Percentiles rank a stretch among this genome's conserved stretches.
phyloP scores from a whole-genome alignment of 2,888 invertebrate genomes.

The Masnerella sp. region DNA sequence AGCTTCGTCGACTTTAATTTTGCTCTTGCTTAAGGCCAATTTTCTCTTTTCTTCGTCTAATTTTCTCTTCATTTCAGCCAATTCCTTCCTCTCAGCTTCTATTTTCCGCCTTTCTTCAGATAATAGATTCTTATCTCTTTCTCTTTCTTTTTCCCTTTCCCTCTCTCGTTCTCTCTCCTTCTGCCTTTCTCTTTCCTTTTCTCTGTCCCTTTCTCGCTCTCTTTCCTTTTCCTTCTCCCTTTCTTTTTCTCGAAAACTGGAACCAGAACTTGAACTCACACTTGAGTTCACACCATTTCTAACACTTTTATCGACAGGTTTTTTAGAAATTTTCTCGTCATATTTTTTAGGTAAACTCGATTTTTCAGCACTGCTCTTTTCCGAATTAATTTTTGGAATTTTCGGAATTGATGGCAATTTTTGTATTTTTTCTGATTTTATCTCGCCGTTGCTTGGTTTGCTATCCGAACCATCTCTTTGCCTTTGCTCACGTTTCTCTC shows the following conservation, averaged over 20 bases:
- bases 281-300: constrained; percentile 11
- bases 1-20: constrained; percentile 45
- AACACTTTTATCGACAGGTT: constrained; percentile 16
- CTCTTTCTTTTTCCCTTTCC: constrained; percentile 24
- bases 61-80: constrained; percentile 72
- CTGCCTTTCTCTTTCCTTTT: neutral
- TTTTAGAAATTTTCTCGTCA: no score
- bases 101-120: constrained; percentile 72
- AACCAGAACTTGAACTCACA: neutral
- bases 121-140: constrained; percentile 23
- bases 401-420: constrained; percentile 71
- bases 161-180: neutral
- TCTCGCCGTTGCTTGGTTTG: constrained; percentile 31
- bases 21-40: constrained; percentile 64
- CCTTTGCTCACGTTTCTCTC: constrained; percentile 78
- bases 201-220: neutral
- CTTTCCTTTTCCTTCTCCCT: constrained; percentile 5
- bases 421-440: constrained; percentile 55
- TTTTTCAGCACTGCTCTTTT: constrained; percentile 19
- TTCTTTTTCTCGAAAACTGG: no score
- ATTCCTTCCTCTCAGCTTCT: constrained; percentile 70
- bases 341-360: no score
- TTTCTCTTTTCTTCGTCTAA: constrained; percentile 73
- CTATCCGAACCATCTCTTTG: constrained; percentile 2
- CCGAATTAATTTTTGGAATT: constrained; percentile 30